These are phyloP conservation scores for Drosophila macrospina DNA, from an alignment of 2,888 invertebrate species.

Conservation along the genomic window DNA sequence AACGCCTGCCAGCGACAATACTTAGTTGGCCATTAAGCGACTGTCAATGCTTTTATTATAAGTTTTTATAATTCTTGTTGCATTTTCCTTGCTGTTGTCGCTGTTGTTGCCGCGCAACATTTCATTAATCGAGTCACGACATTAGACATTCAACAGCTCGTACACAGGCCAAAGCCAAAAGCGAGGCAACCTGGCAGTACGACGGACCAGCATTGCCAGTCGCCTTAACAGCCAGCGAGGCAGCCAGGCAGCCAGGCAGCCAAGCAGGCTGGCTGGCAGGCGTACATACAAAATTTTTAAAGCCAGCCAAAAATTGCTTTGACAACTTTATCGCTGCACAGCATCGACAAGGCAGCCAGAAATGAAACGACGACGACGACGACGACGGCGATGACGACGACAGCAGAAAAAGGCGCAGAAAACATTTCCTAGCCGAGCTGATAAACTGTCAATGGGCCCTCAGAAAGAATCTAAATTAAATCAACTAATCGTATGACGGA, in stretches of 20 bases:
- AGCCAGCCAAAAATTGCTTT: slow-evolving; percentile 77
- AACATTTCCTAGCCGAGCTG: slow-evolving; percentile 65
- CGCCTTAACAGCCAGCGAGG: slow-evolving; percentile 32
- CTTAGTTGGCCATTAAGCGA: slow-evolving; percentile 73
- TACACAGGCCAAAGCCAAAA: slow-evolving; percentile 43
- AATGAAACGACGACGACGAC: slow-evolving; percentile 33
- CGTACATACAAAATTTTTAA: slow-evolving; percentile 67
- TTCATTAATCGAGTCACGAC: slow-evolving; percentile 80
- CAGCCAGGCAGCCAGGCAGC: slow-evolving; percentile 26
- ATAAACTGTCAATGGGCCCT: slow-evolving; percentile 74
- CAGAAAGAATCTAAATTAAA: slow-evolving; percentile 77
- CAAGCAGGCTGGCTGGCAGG: slow-evolving; percentile 28
- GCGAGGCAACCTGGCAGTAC: slow-evolving; percentile 21
- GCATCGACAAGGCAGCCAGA: slow-evolving; percentile 72
- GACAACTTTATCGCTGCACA: slow-evolving; percentile 75
- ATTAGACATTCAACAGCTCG: slow-evolving; percentile 77
- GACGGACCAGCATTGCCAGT: slow-evolving; percentile 38
- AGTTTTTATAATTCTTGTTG: slow-evolving; percentile 78
- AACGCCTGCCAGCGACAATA: slow-evolving; percentile 63
- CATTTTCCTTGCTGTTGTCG: slow-evolving; percentile 59
- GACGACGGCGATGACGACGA: slow-evolving; percentile 36
- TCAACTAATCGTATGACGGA: slow-evolving; percentile 74
- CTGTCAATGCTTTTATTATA: slow-evolving; percentile 78
- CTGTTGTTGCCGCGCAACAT: slow-evolving; percentile 62
- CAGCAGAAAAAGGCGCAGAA: slow-evolving; percentile 52